Conservation (phyloP, 2,113 vertebrate species). For the Serinus canaria region DNA sequence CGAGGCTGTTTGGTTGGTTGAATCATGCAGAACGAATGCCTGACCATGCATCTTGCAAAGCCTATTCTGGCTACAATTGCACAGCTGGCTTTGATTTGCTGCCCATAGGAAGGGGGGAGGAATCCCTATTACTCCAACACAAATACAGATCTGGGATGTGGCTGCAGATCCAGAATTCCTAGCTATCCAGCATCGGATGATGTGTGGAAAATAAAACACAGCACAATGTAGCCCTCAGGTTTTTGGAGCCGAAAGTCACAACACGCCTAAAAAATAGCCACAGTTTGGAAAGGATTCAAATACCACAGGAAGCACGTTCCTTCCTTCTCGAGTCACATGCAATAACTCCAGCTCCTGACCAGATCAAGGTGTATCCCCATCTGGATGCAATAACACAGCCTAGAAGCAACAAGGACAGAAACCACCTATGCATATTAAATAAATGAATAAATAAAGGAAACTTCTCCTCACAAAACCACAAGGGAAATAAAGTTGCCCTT, state of each 20-base stretch:
- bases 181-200: conserved; percentile 26
- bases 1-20: conserved; percentile 23
- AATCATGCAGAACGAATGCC: conserved; percentile 52
- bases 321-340: conserved; percentile 3
- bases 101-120: conserved; percentile 31
- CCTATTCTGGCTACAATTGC: not conserved
- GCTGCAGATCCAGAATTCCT: conserved; percentile 49
- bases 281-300: conserved; percentile 38
- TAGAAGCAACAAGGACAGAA: not conserved
- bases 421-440: not conserved
- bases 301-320: conserved; percentile 29
- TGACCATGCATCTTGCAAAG: conserved; percentile 40
- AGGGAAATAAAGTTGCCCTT: not conserved
- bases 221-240: conserved; percentile 25
- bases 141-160: conserved; percentile 56
- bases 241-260: conserved; percentile 45
- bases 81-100: conserved; percentile 64
- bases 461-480: not conserved
- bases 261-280: conserved; percentile 41
- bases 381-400: conserved; percentile 40
- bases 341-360: conserved; percentile 24
- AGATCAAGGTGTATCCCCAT: conserved; percentile 49
- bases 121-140: conserved; percentile 48
- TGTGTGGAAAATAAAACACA: conserved; percentile 56
- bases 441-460: conserved; percentile 1